Percentiles rank a stretch among this genome's conserved stretches.
Evolutionary conservation across 1,140 invertebrate species (phyloP).

Genomic region (Brachionus rubens): DNA sequence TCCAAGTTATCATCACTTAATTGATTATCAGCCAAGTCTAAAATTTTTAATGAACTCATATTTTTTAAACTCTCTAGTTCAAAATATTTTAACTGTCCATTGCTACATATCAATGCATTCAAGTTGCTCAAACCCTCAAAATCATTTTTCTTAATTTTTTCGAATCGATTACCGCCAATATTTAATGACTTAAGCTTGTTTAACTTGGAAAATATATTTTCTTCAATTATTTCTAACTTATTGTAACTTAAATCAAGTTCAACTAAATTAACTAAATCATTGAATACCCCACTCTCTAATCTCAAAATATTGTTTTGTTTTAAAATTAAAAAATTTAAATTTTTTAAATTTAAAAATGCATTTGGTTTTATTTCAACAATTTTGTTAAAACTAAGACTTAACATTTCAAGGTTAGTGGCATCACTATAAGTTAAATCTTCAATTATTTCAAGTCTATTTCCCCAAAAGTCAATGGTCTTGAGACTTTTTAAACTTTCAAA

Average conservation of each 20-base stretch:
- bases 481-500: not conserved
- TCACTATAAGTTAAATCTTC: not conserved
- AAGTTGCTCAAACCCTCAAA: not conserved
- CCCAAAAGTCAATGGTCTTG: not conserved
- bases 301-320: not conserved
- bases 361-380: not conserved
- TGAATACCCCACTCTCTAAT: not conserved
- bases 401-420: not conserved
- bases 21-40: no score
- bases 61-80: not conserved
- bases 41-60: not conserved
- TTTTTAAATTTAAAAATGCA: not conserved
- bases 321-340: not conserved
- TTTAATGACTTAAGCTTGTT: not conserved
- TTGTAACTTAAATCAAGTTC: no score
- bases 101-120: not conserved
- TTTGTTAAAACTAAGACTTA: slow-evolving; percentile 12
- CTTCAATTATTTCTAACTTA: no score
- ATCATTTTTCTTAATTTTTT: not conserved
- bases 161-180: not conserved
- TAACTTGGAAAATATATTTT: not conserved
- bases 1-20: no score
- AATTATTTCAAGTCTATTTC: not conserved
- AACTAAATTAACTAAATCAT: not conserved
- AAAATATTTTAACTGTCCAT: not conserved